Percentiles rank a stretch among this genome's conserved stretches.
Evolutionary conservation across 2,797 vertebrate species (phyloP).

Genomic region (Gambusia yucatana): DNA sequence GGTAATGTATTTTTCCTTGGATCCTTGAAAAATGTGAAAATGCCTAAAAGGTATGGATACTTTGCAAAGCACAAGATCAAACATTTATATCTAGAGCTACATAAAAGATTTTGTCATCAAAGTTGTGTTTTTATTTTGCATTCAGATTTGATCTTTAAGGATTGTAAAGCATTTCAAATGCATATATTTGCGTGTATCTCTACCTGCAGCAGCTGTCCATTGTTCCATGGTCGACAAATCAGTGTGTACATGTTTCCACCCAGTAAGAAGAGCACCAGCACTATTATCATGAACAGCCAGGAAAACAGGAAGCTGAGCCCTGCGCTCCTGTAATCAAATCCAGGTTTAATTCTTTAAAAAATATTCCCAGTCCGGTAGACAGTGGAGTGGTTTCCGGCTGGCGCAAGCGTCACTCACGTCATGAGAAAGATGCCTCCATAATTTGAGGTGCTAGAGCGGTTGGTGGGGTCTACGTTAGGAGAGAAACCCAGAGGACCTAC

Average conservation of each 20-base stretch:
- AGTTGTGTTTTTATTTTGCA: background rate
- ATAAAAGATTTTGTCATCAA: background rate
- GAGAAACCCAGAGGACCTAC: slow-evolving; percentile 83
- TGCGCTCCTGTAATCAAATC: slow-evolving; percentile 78
- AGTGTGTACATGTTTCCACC: slow-evolving; percentile 85
- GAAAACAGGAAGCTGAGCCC: slow-evolving; percentile 90
- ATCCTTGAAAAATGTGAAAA: background rate
- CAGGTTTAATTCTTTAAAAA: slow-evolving; percentile 32
- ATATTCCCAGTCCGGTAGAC: no score
- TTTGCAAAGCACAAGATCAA: background rate
- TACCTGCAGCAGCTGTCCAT: slow-evolving; percentile 83
- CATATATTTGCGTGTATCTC: background rate
- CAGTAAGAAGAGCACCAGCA: slow-evolving; percentile 82
- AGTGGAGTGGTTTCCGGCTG: background rate
- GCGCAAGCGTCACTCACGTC: slow-evolving; percentile 80
- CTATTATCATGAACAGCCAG: slow-evolving; percentile 89
- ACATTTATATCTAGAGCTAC: background rate
- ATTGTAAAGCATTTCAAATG: background rate
- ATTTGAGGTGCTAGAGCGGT: slow-evolving; percentile 79
- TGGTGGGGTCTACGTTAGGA: slow-evolving; percentile 66
- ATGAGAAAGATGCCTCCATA: slow-evolving; percentile 87
- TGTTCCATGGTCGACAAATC: slow-evolving; percentile 83
- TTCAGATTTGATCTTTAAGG: background rate
- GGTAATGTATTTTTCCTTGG: no score
- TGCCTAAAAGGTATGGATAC: background rate